These are phyloP conservation scores for Scaptomyza montana DNA, from an alignment of 1,140 invertebrate species.

Conservation along the genomic window DNA sequence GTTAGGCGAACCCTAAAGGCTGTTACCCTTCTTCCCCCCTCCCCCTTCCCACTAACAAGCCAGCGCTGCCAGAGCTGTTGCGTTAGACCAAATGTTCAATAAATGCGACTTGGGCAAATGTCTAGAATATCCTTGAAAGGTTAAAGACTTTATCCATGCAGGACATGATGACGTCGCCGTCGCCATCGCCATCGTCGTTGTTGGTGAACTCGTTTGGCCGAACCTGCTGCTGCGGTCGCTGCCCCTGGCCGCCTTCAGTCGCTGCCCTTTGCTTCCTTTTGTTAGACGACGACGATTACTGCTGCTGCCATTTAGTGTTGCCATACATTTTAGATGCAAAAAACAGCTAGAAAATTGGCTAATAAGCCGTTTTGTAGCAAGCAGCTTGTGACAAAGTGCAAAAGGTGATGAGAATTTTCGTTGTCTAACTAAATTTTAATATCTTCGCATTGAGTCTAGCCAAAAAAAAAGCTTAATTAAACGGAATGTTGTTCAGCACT, in stretches of 20 bases:
- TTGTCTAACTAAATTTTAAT: too few relatives aligned
- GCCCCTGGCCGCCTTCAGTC: conserved; percentile 66
- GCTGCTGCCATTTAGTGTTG: background rate
- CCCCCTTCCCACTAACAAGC: conserved; percentile 9
- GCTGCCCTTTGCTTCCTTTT: conserved; percentile 1
- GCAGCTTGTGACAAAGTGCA: too few relatives aligned
- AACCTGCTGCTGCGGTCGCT: conserved; percentile 72
- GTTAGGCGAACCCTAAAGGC: conserved; percentile 17
- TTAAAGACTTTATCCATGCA: conserved; percentile 79
- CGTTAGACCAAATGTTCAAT: conserved; percentile 42
- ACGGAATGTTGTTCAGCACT: background rate
- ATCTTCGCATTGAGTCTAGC: background rate
- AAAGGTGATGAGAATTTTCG: background rate
- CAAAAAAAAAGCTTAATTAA: background rate
- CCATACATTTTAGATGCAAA: background rate
- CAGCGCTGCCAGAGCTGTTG: conserved; percentile 20
- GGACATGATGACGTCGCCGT: conserved; percentile 49
- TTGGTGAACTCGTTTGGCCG: conserved; percentile 70
- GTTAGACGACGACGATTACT: conserved; percentile 5
- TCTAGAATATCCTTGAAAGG: conserved; percentile 80
- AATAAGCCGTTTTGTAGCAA: too few relatives aligned
- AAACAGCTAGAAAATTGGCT: background rate
- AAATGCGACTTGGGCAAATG: conserved; percentile 49
- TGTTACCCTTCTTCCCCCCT: background rate
- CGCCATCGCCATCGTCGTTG: conserved; percentile 17